Percentiles rank a stretch among this genome's conserved stretches.
phyloP scores from a whole-genome alignment of 2,113 vertebrate species.

The Myrmophylax atrothorax region DNA sequence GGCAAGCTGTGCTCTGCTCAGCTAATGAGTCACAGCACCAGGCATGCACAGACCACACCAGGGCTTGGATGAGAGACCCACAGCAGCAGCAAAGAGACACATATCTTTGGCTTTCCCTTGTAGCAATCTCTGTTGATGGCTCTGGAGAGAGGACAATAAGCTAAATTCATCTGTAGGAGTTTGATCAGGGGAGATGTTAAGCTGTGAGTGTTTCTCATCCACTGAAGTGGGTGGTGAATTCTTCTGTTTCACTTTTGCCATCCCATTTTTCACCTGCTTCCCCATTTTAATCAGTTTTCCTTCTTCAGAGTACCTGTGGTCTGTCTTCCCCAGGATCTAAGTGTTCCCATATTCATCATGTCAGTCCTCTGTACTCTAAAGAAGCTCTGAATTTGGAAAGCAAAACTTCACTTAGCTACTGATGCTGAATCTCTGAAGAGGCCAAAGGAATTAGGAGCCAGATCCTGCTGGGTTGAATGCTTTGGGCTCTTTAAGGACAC shows the following conservation, averaged over 20 bases:
- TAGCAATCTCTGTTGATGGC: background rate
- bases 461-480: background rate
- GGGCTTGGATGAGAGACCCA: background rate
- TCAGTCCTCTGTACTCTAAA: background rate
- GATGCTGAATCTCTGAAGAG: background rate
- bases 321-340: background rate
- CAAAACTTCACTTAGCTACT: background rate
- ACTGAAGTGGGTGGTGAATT: background rate
- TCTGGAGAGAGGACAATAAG: background rate
- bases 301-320: no score
- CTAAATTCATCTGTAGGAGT: background rate
- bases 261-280: background rate
- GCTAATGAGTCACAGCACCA: conserved; percentile 4
- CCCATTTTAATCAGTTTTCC: background rate
- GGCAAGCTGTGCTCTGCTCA: background rate
- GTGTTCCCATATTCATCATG: background rate
- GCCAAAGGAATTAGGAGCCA: background rate
- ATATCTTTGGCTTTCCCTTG: background rate
- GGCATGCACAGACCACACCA: background rate
- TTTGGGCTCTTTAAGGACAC: background rate
- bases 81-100: background rate
- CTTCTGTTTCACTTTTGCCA: background rate
- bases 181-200: background rate
- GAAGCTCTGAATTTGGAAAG: background rate
- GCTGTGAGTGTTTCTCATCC: background rate